phyloP scores from a whole-genome alignment of 2,113 vertebrate species.

The Hemiscyllium ocellatum region DNA sequence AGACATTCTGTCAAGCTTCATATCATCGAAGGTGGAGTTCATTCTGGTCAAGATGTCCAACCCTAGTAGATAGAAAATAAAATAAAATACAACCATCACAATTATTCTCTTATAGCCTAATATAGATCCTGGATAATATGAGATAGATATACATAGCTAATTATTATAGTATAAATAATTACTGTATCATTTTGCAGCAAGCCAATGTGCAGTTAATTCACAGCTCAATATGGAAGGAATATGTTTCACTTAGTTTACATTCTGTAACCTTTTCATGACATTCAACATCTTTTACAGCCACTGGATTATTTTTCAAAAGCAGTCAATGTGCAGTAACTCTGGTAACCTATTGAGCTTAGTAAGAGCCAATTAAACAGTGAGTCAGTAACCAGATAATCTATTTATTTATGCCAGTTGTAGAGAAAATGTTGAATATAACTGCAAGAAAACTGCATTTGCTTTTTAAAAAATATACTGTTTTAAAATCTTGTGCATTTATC shows the following conservation, averaged over 20 bases:
- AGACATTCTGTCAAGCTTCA: background rate
- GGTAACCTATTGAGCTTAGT: background rate
- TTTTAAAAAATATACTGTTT: background rate
- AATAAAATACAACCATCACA: background rate
- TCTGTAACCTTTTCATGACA: background rate
- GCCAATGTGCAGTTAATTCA: background rate
- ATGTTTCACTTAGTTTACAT: background rate
- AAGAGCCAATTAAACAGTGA: background rate
- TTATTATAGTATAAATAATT: background rate
- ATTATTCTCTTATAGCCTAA: background rate
- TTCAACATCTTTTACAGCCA: background rate
- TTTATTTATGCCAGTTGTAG: background rate
- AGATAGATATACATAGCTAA: too few relatives aligned
- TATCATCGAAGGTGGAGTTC: constrained; percentile 21
- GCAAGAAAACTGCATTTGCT: background rate
- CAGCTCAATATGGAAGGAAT: background rate
- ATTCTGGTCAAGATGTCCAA: constrained; percentile 1
- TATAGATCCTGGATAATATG: background rate
- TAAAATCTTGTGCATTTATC: background rate
- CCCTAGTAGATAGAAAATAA: background rate
- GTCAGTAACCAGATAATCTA: background rate
- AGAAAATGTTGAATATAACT: background rate
- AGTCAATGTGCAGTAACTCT: background rate
- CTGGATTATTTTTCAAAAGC: background rate
- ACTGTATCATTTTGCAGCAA: constrained; percentile 1